Conservation (phyloP, 2,888 invertebrate genomes). For the Epiblema foenella region DNA sequence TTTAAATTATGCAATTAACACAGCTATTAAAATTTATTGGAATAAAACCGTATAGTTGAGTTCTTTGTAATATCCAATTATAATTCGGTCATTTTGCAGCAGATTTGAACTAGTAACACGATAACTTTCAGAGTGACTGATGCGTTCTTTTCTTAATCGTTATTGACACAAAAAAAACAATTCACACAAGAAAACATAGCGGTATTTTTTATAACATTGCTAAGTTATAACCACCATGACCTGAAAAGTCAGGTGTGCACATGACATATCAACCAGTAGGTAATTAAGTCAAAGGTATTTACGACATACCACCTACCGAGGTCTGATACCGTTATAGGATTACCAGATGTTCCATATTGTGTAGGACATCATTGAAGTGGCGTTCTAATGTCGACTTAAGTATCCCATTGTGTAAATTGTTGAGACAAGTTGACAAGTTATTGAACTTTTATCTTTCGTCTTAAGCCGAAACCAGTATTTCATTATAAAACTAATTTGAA, state of each 20-base stretch:
- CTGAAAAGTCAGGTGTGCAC: conserved; percentile 42
- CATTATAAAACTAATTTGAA: neutral
- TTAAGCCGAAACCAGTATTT: neutral
- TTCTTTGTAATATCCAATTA: too few species aligned
- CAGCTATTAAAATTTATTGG: too few species aligned
- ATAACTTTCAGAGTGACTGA: conserved; percentile 8
- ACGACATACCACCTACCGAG: conserved; percentile 42
- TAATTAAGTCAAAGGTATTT: conserved; percentile 42
- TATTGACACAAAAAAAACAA: neutral
- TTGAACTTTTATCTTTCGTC: neutral
- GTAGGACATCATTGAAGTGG: conserved; percentile 13
- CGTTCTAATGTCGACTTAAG: neutral
- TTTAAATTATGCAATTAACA: too few species aligned
- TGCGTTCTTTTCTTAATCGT: neutral
- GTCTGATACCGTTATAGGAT: conserved; percentile 32
- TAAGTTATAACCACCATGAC: conserved; percentile 32
- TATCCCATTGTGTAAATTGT: conserved; percentile 2
- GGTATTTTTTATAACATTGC: conserved; percentile 14
- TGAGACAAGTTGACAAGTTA: neutral
- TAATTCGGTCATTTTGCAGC: neutral
- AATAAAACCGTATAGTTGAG: too few species aligned
- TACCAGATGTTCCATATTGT: conserved; percentile 18
- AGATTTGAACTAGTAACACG: neutral
- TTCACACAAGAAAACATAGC: neutral
- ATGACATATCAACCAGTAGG: conserved; percentile 39